Evolutionary conservation across 2,888 invertebrate species (phyloP).

Genomic region (Temnothorax rugatulus): DNA sequence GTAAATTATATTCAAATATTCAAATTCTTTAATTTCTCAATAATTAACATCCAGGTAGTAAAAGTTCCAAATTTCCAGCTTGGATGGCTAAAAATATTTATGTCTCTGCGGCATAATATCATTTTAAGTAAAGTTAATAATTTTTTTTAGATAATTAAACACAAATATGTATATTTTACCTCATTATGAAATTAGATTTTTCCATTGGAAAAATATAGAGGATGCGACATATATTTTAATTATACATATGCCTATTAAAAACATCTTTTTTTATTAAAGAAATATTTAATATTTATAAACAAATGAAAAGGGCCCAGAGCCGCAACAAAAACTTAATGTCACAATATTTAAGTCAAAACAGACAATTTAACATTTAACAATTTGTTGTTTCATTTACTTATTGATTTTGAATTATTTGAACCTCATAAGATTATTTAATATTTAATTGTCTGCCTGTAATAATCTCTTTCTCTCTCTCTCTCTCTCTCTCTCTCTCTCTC

Average conservation of each 20-base stretch:
- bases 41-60: not conserved
- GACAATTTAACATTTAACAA: too few relatives aligned
- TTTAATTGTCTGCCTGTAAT: not conserved
- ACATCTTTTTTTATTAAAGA: not conserved
- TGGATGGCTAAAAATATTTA: not conserved
- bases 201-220: not conserved
- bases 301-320: too few relatives aligned
- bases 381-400: too few relatives aligned
- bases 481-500: too few relatives aligned
- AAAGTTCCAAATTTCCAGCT: not conserved
- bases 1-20: not conserved
- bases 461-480: not conserved
- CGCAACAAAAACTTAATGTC: too few relatives aligned
- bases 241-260: not conserved
- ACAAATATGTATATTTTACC: not conserved
- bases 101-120: not conserved
- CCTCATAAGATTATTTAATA: too few relatives aligned
- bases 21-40: not conserved
- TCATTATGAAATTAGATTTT: constrained; percentile 2
- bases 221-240: constrained; percentile 16
- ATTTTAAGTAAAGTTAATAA: not conserved
- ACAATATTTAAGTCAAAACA: too few relatives aligned
- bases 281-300: not conserved
- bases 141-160: not conserved
- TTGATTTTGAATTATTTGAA: too few relatives aligned